Evolutionary conservation across 2,113 vertebrate species (phyloP).

Genomic region (Dipodomys spectabilis): DNA sequence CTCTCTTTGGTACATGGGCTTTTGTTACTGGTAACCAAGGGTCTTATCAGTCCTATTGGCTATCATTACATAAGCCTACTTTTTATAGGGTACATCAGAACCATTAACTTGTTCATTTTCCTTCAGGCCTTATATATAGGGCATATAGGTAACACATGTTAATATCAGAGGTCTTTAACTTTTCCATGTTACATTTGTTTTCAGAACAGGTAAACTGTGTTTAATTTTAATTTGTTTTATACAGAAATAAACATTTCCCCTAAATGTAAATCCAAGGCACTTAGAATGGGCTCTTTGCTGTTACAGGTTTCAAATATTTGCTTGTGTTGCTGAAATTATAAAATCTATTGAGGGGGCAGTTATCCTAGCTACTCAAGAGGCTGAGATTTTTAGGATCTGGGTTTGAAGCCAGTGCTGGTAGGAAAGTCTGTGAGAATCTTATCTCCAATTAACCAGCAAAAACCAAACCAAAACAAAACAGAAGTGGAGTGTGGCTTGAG

Average conservation of each 20-base stretch:
- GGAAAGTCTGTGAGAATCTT: too few relatives aligned
- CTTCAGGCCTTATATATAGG: background rate
- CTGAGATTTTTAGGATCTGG: too few relatives aligned
- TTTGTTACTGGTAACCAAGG: background rate
- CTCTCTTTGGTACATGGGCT: background rate
- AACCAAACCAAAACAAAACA: too few relatives aligned
- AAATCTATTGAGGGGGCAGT: background rate
- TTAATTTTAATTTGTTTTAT: constrained; percentile 39
- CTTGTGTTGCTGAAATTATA: background rate
- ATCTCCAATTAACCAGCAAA: too few relatives aligned
- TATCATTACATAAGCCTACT: background rate
- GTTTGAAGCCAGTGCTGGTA: too few relatives aligned
- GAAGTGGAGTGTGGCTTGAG: too few relatives aligned
- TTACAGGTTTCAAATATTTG: background rate
- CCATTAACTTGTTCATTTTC: background rate
- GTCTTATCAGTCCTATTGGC: background rate
- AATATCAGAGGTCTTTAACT: background rate
- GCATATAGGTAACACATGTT: background rate
- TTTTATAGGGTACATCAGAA: background rate
- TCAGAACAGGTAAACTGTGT: background rate
- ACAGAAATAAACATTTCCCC: constrained; percentile 5
- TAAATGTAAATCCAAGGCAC: background rate
- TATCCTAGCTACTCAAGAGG: too few relatives aligned
- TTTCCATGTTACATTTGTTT: background rate
- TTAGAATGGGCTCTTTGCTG: background rate